Percentiles rank a stretch among this genome's conserved stretches.
Evolutionary conservation across 1,140 invertebrate genomes (phyloP).

Genomic region (Procambarus clarkii): DNA sequence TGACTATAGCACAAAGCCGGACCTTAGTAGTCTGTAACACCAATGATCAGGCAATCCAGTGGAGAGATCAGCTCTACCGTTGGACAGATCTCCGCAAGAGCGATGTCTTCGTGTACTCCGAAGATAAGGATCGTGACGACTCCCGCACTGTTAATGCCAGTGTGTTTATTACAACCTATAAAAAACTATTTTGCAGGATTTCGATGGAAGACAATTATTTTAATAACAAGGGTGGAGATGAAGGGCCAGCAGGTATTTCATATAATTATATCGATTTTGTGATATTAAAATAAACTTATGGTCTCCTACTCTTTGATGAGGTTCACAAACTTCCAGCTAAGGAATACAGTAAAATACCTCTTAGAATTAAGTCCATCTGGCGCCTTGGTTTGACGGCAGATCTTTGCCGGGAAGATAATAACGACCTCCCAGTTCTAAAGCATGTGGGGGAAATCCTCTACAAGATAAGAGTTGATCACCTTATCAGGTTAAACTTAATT

Average conservation of each 20-base stretch:
- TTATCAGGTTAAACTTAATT: neutral
- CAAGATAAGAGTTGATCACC: neutral
- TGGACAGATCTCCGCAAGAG: neutral
- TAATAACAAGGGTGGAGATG: too few relatives aligned
- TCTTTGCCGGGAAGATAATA: neutral
- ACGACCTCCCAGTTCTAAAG: neutral
- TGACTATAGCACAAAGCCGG: neutral
- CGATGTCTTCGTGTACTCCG: neutral
- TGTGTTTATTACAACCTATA: neutral
- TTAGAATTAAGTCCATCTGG: slow-evolving; percentile 2
- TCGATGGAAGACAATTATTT: neutral
- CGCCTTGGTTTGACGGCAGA: slow-evolving; percentile 27
- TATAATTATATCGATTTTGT: too few relatives aligned
- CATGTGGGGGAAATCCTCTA: neutral
- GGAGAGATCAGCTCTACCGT: neutral
- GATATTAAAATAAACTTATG: neutral
- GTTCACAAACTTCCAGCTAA: slow-evolving; percentile 25
- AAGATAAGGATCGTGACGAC: neutral
- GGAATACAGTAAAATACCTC: neutral
- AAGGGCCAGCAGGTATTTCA: too few relatives aligned
- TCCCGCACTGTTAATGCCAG: neutral
- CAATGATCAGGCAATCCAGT: slow-evolving; percentile 21
- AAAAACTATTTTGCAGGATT: neutral
- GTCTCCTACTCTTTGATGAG: slow-evolving; percentile 27
- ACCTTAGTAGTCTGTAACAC: slow-evolving; percentile 29